A percentile compares a stretch with the other conserved stretches of the same genome.
These are phyloP conservation scores for Apodemus sylvaticus DNA, from an alignment of 2,113 vertebrate species.

Conservation along the genomic window DNA sequence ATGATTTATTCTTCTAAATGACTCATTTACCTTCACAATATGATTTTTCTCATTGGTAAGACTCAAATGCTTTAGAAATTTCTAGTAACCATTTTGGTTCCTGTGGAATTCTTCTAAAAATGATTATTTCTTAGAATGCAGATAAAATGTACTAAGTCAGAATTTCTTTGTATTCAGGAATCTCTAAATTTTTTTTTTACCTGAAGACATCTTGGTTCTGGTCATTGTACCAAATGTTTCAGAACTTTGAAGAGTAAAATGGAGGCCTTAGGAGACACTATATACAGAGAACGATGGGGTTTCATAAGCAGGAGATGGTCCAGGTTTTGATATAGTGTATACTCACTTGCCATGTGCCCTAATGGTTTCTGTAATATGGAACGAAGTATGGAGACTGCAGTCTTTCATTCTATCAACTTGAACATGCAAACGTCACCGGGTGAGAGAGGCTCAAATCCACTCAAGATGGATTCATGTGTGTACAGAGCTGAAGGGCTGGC, in stretches of 20 bases:
- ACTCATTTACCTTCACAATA: not conserved
- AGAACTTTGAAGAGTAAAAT: not conserved
- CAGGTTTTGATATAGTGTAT: not conserved
- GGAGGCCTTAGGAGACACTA: not conserved
- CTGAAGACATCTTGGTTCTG: not conserved
- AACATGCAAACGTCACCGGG: not conserved
- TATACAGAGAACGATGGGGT: not conserved
- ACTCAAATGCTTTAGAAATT: not conserved
- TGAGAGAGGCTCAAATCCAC: not conserved
- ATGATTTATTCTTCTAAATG: not conserved
- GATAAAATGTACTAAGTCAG: not conserved
- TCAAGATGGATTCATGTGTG: not conserved
- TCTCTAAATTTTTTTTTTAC: not conserved
- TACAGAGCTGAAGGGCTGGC: not conserved
- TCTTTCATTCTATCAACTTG: not conserved
- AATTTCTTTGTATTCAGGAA: not conserved
- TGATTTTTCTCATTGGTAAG: not conserved
- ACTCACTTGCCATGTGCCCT: not conserved
- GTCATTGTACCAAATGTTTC: not conserved
- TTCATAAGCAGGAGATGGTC: not conserved
- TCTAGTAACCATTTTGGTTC: not conserved
- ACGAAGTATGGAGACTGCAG: not conserved
- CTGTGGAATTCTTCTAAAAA: not conserved
- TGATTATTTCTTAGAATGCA: not conserved
- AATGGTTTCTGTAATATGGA: not conserved